Evolutionary conservation across 2,113 vertebrate genomes (phyloP), one percentile per base, ranked within the genome.

Genomic region (Alligator mississippiensis): DNA sequence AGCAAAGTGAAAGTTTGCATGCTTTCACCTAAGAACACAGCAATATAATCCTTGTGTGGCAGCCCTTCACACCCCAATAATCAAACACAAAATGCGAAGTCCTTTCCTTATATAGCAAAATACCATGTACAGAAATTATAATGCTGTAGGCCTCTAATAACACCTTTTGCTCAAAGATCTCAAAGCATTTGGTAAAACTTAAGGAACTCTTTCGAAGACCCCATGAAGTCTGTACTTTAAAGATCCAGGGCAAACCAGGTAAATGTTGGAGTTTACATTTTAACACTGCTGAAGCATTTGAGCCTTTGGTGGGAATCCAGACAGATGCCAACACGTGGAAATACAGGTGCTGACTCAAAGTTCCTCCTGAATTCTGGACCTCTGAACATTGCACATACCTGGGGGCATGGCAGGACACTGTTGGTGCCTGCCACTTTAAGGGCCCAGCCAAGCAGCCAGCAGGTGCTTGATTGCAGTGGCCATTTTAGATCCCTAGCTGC

Each of bases 321-420:
- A 79, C 47, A 64, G 85, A 90, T 82, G 78, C 61, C 85, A 85
- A 18, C 68, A 64, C 58, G 10, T 83, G 25, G 85, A 80, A 76
- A 80, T 68, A 77, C 66, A 90, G 54, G n/a, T 47, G 61, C 34
- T 60, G 54, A 28, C 78, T 88, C 47, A 47, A 47, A 47, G 47
- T 47, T 47, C 47, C 75, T n/a, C 57, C 58, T 79, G 72, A 47
- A 59, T 25, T 27, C 85, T 57, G 62, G 6, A 83, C 61, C 79
- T 34, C 80, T 87, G 47, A 47, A 47, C 47, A 47, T 47, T 7
- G 47, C 47, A 47, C 47, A 47, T 47, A 47, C 47, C 47, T 47
- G 47, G 47, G 47, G 47, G 47, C 9, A 9, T 47, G 47, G 47
- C 47, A 47, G 47, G 47, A 9, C 47, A 9, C 7, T 47, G 47